Evolutionary conservation across 2,888 invertebrate genomes (phyloP).

Genomic region (Micropterix aruncella): DNA sequence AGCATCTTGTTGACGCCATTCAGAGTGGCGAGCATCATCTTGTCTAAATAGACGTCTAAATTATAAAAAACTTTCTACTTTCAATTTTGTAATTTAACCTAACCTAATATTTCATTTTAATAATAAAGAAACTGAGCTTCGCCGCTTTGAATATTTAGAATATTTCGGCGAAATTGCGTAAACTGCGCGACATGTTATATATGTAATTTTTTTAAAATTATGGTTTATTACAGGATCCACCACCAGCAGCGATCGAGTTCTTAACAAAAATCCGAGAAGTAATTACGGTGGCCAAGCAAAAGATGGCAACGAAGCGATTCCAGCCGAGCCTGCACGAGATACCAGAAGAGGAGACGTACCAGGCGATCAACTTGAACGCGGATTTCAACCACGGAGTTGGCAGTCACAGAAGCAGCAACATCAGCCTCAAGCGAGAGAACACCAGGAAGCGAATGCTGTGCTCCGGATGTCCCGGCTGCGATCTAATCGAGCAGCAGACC

Average conservation of each 20-base stretch:
- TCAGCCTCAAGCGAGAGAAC: conserved; percentile 47
- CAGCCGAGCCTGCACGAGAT: conserved; percentile 66
- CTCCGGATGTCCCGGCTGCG: conserved; percentile 55
- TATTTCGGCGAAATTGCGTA: too few relatives aligned
- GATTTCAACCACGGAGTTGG: conserved; percentile 32
- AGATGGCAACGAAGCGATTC: conserved; percentile 71
- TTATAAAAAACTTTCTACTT: too few relatives aligned
- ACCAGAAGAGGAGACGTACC: conserved; percentile 59
- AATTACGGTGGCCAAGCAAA: conserved; percentile 77
- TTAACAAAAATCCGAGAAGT: conserved; percentile 81
- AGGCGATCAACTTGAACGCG: conserved; percentile 32
- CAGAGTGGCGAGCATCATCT: too few relatives aligned
- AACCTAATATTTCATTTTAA: too few relatives aligned
- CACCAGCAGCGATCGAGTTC: conserved; percentile 82
- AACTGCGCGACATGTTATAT: too few relatives aligned
- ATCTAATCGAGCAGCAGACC: conserved; percentile 12
- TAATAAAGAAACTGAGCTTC: too few relatives aligned
- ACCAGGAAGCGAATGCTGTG: conserved; percentile 41
- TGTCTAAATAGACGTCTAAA: too few relatives aligned
- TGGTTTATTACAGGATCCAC: conserved; percentile 58
- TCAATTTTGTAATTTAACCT: too few relatives aligned
- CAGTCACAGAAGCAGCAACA: conserved; percentile 38
- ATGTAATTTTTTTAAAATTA: too few relatives aligned
- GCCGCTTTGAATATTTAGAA: too few relatives aligned
- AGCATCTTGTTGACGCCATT: too few relatives aligned